Evolutionary conservation across 1,140 invertebrate genomes (phyloP).

Genomic region (Aphelenchoides fujianensis): DNA sequence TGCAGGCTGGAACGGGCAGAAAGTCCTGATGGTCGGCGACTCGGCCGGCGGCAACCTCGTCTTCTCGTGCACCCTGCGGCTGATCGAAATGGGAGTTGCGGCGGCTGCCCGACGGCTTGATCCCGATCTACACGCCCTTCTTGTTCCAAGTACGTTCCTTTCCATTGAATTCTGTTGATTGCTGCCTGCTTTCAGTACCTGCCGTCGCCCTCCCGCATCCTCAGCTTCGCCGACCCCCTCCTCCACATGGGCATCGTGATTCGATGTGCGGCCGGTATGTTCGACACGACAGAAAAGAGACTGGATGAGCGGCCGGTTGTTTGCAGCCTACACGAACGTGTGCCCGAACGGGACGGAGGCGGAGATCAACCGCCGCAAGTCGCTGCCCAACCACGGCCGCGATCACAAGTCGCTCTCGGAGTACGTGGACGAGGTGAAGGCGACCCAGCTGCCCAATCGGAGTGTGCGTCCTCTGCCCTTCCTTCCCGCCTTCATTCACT

Average conservation of each 20-base stretch:
- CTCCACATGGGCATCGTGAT: conserved; percentile 77
- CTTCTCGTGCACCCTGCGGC: conserved; percentile 74
- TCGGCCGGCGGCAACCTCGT: conserved; percentile 90
- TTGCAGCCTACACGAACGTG: conserved; percentile 58
- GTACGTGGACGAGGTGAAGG: conserved; percentile 54
- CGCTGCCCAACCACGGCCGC: conserved; percentile 25
- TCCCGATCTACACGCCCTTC: conserved; percentile 74
- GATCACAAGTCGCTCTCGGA: conserved; percentile 56
- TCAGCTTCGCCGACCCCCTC: conserved; percentile 88
- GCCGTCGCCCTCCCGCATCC: conserved; percentile 83
- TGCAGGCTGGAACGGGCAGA: conserved; percentile 67
- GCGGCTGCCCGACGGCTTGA: conserved; percentile 79
- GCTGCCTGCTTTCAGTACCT: conserved; percentile 70
- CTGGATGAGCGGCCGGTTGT: conserved; percentile 48
- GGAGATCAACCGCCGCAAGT: conserved; percentile 26
- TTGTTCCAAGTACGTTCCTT: conserved; percentile 60
- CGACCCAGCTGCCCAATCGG: not conserved
- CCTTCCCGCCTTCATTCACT: not conserved
- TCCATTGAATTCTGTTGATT: not conserved
- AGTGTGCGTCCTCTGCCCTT: not conserved
- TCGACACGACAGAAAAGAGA: no score
- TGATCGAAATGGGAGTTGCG: conserved; percentile 72
- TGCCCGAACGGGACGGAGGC: conserved; percentile 24
- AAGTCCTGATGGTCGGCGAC: conserved; percentile 70
- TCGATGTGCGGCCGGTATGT: conserved; percentile 64